A percentile compares a stretch with the other conserved stretches of the same genome.
Evolutionary conservation across 2,888 invertebrate genomes (phyloP).

Genomic region (Gerris lacustris): DNA sequence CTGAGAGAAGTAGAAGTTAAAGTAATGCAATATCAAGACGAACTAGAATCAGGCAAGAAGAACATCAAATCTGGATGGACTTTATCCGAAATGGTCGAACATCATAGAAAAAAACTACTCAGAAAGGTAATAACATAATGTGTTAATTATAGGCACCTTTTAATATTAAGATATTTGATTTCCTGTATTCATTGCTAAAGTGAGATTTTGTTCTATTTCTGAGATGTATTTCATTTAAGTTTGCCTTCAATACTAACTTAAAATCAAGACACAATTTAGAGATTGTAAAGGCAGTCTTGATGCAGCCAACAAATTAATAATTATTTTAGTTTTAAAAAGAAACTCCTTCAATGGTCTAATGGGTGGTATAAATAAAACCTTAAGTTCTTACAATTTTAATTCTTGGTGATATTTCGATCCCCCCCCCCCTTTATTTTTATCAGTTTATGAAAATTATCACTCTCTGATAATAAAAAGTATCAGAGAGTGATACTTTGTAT

Average conservation of each 20-base stretch:
- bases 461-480: too few species aligned
- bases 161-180: neutral
- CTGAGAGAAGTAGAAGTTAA: constrained; percentile 89
- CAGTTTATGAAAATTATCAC: too few species aligned
- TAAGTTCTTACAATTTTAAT: too few species aligned
- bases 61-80: constrained; percentile 60
- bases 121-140: constrained; percentile 50
- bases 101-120: constrained; percentile 77
- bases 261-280: neutral
- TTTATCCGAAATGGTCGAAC: constrained; percentile 71
- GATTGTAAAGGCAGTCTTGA: too few species aligned
- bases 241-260: neutral
- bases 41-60: constrained; percentile 74
- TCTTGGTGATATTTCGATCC: too few species aligned
- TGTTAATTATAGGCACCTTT: constrained; percentile 9
- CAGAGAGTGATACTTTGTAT: too few species aligned
- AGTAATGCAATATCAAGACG: constrained; percentile 90
- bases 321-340: too few species aligned
- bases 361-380: too few species aligned
- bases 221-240: neutral
- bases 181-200: neutral
- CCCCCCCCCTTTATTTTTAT: too few species aligned
- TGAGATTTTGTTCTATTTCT: neutral
- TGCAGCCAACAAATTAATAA: too few species aligned
- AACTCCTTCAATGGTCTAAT: too few species aligned